A percentile compares a stretch with the other conserved stretches of the same genome.
phyloP scores from a whole-genome alignment of 2,797 vertebrate species.

The Lepilemur ruficaudatus region DNA sequence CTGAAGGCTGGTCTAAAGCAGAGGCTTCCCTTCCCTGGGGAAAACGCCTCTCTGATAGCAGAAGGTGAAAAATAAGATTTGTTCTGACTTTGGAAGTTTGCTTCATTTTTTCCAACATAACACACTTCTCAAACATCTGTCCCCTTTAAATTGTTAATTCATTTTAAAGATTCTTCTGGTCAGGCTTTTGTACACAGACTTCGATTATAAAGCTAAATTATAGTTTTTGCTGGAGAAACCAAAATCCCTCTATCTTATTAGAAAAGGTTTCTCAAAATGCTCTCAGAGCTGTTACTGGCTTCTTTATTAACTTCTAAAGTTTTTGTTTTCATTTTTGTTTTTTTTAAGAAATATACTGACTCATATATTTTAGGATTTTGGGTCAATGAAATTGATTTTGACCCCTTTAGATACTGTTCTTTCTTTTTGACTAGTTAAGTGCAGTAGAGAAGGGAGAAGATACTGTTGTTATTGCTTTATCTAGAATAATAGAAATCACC shows the following conservation, averaged over 20 bases:
- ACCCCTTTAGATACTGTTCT: not conserved
- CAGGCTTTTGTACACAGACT: no score
- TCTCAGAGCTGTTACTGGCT: no score
- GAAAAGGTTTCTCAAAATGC: not conserved
- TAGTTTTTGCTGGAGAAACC: not conserved
- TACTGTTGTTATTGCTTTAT: not conserved
- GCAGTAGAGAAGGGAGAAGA: not conserved
- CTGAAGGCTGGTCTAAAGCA: not conserved
- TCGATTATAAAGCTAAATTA: not conserved
- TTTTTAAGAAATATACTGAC: not conserved
- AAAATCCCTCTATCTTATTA: accelerated
- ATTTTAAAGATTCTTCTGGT: not conserved
- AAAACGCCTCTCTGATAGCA: not conserved
- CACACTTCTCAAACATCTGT: not conserved
- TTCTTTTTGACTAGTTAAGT: no score
- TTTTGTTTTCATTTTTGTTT: not conserved
- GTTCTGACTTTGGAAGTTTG: no score
- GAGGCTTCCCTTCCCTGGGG: not conserved
- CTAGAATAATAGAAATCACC: not conserved
- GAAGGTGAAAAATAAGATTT: no score
- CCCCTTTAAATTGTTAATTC: no score
- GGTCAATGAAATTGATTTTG: not conserved
- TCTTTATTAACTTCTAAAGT: not conserved
- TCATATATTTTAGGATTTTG: not conserved
- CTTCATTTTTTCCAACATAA: not conserved